Conservation (phyloP, 2,888 invertebrate genomes). For the Drosophila nr. perissopoda region DNA sequence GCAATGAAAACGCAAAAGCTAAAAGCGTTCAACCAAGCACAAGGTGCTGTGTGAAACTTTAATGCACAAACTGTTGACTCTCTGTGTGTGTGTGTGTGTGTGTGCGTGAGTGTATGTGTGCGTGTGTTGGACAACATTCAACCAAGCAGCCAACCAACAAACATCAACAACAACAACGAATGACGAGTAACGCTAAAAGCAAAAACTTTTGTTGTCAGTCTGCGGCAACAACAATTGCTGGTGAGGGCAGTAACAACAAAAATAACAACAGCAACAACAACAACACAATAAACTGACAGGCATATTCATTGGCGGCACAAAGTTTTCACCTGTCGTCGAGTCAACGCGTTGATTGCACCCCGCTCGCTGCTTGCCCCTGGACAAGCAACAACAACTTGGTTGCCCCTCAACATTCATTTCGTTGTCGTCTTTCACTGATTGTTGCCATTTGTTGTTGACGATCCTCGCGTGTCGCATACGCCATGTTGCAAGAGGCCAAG, state of each 20-base stretch:
- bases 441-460: constrained; percentile 70
- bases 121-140: constrained; percentile 51
- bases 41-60: constrained; percentile 68
- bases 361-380: constrained; percentile 12
- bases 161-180: constrained; percentile 48
- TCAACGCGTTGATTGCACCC: constrained; percentile 75
- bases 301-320: constrained; percentile 69
- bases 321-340: constrained; percentile 72
- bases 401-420: constrained; percentile 14
- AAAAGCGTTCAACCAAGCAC: constrained; percentile 63
- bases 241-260: constrained; percentile 42
- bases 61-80: constrained; percentile 64
- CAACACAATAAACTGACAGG: constrained; percentile 34
- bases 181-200: constrained; percentile 40
- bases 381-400: neutral
- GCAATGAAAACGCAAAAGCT: constrained; percentile 61
- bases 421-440: constrained; percentile 48
- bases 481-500: constrained; percentile 44
- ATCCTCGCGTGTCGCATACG: constrained; percentile 48
- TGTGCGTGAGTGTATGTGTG: constrained; percentile 21
- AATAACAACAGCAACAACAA: constrained; percentile 13
- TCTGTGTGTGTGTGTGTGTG: constrained; percentile 34
- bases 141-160: constrained; percentile 68
- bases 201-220: constrained; percentile 70
- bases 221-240: constrained; percentile 53